Evolutionary conservation across 2,888 invertebrate species (phyloP), one percentile per base, ranked within the genome.

Genomic region (Acrocyrtus sp.): DNA sequence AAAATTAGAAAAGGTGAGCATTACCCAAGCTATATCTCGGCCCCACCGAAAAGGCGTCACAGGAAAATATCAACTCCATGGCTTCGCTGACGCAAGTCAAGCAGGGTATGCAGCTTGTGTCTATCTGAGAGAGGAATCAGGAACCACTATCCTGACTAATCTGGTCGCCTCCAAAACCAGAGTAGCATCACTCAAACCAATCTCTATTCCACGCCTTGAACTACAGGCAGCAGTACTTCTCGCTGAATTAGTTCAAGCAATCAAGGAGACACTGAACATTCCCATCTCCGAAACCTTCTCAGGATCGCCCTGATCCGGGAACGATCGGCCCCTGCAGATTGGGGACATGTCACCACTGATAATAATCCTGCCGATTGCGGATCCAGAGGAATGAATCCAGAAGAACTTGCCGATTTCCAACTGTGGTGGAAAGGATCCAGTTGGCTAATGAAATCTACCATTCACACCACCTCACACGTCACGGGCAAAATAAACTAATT

Each of bases 361-460:
- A 68, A 77, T 0, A 83, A 82, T 67, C 82, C 83, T 2, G 83
- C 82, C 3, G 83, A 83, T 66, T 62, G 76, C 6, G 74, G 79
- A 2, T 80, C 80, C 12, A 27, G 81, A 51, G 82, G 81, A 8
- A 2, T 78, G n/a, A 17, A 66, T 10, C 61, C 74, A 1, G 24
- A 45, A 1, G 63, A 75, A 21, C 58, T 80, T 8, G 12, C 48
- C 6, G 29, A 58, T 2, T 26, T 58, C 17, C 12, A 50, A 3
- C 19, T 77, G 0, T 82, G 82, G 82, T 81, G 78, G 77, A 27
- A 67, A 6, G 82, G 82, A 10, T 82, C 82, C 3, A 0, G 27
- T 19, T 82, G 80, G 75, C 61, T 80, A n/a, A n/a, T n/a, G n/a
- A n/a, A n/a, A n/a, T n/a, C n/a, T n/a, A n/a, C n/a, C n/a, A n/a